These are phyloP conservation scores for Anaspis maculata DNA, from an alignment of 2,888 invertebrate genomes.

Conservation along the genomic window DNA sequence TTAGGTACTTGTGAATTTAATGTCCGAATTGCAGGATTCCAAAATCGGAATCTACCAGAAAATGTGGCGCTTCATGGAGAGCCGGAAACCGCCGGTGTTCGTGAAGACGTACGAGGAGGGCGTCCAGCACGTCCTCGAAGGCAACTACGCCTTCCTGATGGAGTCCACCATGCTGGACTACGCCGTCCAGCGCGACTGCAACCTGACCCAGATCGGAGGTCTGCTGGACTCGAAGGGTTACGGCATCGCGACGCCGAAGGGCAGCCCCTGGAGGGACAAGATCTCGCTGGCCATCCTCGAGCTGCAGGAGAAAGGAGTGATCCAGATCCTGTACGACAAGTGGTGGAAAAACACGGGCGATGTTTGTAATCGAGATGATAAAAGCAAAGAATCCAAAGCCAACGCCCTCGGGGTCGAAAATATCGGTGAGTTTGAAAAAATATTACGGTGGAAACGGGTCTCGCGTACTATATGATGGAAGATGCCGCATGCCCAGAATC, in stretches of 20 bases:
- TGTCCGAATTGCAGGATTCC: constrained; percentile 64
- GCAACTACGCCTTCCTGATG: constrained; percentile 96
- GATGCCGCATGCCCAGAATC: too few relatives aligned
- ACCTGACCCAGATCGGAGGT: constrained; percentile 95
- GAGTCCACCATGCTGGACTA: constrained; percentile 98
- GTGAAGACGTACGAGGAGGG: constrained; percentile 89
- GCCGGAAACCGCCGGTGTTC: constrained; percentile 69
- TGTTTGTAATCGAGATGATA: constrained; percentile 79
- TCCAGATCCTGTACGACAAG: constrained; percentile 89
- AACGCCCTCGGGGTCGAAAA: constrained; percentile 87
- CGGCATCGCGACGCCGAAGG: constrained; percentile 94
- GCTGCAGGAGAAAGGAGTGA: constrained; percentile 89
- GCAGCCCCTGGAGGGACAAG: constrained; percentile 94
- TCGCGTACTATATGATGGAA: too few relatives aligned
- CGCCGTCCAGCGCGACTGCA: constrained; percentile 88
- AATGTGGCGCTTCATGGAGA: constrained; percentile 96
- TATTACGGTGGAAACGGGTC: too few relatives aligned
- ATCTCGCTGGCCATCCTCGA: constrained; percentile 92
- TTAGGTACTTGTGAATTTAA: too few relatives aligned
- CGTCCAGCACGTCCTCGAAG: constrained; percentile 73
- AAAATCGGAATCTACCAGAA: constrained; percentile 71
- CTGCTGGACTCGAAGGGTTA: constrained; percentile 76
- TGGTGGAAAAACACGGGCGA: constrained; percentile 98
- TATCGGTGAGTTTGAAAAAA: constrained; percentile 52
- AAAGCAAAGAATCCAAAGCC: constrained; percentile 86